Conservation (phyloP, 2,113 vertebrate genomes). For the Phrynosoma blainvillii region DNA sequence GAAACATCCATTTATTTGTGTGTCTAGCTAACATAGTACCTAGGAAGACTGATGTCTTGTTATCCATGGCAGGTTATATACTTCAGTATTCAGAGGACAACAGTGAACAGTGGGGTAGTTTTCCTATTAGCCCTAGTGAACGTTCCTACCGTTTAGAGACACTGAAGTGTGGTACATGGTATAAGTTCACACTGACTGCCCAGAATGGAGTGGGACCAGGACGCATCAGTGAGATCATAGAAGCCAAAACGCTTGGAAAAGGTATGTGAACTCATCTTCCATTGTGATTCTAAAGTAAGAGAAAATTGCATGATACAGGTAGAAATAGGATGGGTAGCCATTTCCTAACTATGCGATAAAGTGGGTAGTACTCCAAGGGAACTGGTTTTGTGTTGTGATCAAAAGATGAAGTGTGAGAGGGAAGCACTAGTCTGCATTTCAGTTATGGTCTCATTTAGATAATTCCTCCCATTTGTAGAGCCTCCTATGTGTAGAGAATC, state of each 20-base stretch:
- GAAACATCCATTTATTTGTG: not conserved
- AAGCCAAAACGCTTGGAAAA: constrained; percentile 97
- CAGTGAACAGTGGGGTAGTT: constrained; percentile 98
- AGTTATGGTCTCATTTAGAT: not conserved
- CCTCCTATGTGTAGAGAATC: too few relatives aligned
- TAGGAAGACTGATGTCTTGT: accelerated
- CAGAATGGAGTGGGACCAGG: constrained; percentile 97
- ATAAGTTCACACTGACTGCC: constrained; percentile 98
- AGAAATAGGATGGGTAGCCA: not conserved
- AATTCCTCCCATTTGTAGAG: too few relatives aligned
- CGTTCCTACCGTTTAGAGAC: constrained; percentile 94
- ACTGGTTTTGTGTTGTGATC: not conserved
- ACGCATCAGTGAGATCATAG: constrained; percentile 98
- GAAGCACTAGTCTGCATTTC: not conserved
- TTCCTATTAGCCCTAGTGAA: constrained; percentile 97
- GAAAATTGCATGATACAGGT: not conserved
- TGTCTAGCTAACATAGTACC: not conserved
- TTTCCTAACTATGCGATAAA: not conserved
- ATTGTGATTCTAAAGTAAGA: not conserved
- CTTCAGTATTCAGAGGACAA: constrained; percentile 98
- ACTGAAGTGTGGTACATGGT: constrained; percentile 97
- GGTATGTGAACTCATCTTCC: constrained; percentile 70
- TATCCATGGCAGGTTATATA: constrained; percentile 86
- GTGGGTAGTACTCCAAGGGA: not conserved
- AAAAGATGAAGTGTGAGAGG: not conserved